Percentiles rank a stretch among this genome's conserved stretches.
Evolutionary conservation across 2,113 vertebrate genomes (phyloP).

Genomic region (Cyprinus carpio): DNA sequence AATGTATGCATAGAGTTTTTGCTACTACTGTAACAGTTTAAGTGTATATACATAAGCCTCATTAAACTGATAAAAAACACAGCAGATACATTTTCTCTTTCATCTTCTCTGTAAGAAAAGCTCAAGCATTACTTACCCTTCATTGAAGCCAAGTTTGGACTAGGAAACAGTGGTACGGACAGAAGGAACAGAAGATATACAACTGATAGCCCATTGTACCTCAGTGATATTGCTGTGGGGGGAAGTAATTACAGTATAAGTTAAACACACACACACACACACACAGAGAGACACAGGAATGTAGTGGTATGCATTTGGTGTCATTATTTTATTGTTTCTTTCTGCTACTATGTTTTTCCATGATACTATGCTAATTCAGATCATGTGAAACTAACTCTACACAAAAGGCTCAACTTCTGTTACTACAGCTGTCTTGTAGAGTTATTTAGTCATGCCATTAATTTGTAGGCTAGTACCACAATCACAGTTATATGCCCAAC

Average conservation of each 20-base stretch:
- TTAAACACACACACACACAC: background rate
- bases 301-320: background rate
- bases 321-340: background rate
- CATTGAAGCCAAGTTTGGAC: constrained; percentile 59
- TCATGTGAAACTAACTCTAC: no score
- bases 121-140: constrained; percentile 64
- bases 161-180: constrained; percentile 66
- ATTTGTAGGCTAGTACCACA: no score
- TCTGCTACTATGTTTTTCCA: background rate
- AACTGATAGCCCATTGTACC: constrained; percentile 71
- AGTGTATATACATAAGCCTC: no score
- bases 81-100: background rate
- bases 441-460: no score
- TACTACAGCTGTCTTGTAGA: no score
- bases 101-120: background rate
- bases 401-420: no score
- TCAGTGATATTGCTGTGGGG: constrained; percentile 67
- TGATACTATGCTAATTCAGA: background rate
- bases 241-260: constrained; percentile 26
- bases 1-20: background rate
- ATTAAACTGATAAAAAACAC: background rate
- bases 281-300: background rate
- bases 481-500: no score
- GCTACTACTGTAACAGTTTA: background rate
- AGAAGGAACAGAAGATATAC: constrained; percentile 73